Evolutionary conservation across 2,888 invertebrate species (phyloP), one percentile per base, ranked within the genome.

Genomic region (Clusia tigrina): DNA sequence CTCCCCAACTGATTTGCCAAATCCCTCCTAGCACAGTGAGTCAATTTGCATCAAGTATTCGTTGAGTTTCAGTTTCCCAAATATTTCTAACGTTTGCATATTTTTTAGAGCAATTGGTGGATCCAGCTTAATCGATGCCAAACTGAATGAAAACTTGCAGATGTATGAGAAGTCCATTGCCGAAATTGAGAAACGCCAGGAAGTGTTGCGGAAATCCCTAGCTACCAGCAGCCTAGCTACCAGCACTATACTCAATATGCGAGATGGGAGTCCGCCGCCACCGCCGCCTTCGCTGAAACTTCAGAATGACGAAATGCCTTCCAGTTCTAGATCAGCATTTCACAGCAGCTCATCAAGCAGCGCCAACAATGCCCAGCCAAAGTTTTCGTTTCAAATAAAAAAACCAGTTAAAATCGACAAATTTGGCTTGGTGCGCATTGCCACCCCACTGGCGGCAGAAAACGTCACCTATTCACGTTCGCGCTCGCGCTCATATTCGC

Each of bases 341-440:
- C 15, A 10, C 54, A 1, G 23, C 65, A 37, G 48, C 57, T 22
- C 53, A 3, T 18, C 24, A 6, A 59, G 55, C 56, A 55, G 61
- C 17, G 60, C 46, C 2, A 38, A 48, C 32, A 12, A 12, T 32
- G 12, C 46, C 53, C 63, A 68, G 0, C 72, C 72, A 10, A 79
- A 77, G 53, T 68, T 80, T n/a, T 80, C 82, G 2, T 82, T 82
- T 68, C 78, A 80, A 65, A 79, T 81, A 18, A 79, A 80, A 38
- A 71, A 71, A 76, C 78, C 89, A 81, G 88, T 90, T 60, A 90
- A 90, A 18, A 83, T 91, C 68, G 91, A 91, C 81, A 91, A 91
- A 81, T 90, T 91, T 77, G 91, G 91, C 0, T 88, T 90, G 69
- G 88, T 91, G 84, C 87, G 90, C 0, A 81, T 90, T 69, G 89